Evolutionary conservation across 2,797 vertebrate species (phyloP).

Genomic region (Alcedo quadribrachys): DNA sequence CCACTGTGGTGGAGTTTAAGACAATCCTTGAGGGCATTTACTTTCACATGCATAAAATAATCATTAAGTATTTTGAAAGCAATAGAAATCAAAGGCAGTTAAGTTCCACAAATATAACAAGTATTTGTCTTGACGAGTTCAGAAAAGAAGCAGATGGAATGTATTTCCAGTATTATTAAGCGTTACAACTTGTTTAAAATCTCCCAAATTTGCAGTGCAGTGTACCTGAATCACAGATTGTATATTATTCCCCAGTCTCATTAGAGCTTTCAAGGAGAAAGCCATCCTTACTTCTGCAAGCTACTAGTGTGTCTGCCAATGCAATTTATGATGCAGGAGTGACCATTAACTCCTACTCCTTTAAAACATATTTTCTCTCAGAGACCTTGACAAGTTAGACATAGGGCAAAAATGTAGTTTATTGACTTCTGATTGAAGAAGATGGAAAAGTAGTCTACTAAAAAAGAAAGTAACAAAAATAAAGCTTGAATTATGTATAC

Average conservation of each 20-base stretch:
- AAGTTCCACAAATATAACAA: conserved; percentile 59
- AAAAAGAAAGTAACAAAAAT: conserved; percentile 66
- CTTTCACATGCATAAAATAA: conserved; percentile 51
- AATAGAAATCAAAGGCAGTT: conserved; percentile 54
- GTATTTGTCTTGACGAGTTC: conserved; percentile 51
- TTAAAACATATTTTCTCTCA: conserved; percentile 76
- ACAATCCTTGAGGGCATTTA: conserved; percentile 37
- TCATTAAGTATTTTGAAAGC: conserved; percentile 44
- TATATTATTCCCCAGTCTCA: conserved; percentile 77
- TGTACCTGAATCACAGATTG: conserved; percentile 70
- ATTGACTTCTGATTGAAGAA: conserved; percentile 76
- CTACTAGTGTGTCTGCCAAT: conserved; percentile 70
- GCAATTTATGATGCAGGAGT: conserved; percentile 75
- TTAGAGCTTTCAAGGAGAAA: conserved; percentile 80
- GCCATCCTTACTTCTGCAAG: conserved; percentile 71
- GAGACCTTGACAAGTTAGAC: conserved; percentile 75
- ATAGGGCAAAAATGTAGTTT: conserved; percentile 73
- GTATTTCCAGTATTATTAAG: conserved; percentile 62
- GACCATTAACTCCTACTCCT: conserved; percentile 75
- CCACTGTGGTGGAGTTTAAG: not conserved
- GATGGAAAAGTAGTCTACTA: conserved; percentile 69
- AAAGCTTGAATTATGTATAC: conserved; percentile 63
- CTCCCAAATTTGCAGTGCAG: conserved; percentile 55
- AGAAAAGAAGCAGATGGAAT: conserved; percentile 58
- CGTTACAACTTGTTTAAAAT: conserved; percentile 61